A percentile compares a stretch with the other conserved stretches of the same genome.
These are phyloP conservation scores for Brachionus calyciflorus DNA, from an alignment of 1,140 invertebrate species.

Conservation along the genomic window DNA sequence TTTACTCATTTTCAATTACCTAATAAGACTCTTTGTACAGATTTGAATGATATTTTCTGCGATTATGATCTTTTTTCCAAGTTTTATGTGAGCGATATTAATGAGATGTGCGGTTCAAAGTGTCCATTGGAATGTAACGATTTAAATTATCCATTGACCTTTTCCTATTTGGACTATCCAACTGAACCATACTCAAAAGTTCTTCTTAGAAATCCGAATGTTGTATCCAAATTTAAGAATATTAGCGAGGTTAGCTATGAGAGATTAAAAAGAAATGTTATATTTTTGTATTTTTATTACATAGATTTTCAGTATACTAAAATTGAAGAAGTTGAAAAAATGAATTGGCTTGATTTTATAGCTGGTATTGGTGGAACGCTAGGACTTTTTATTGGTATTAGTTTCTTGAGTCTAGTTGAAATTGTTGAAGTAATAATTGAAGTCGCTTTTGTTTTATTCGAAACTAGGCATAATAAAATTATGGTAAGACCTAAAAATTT, in stretches of 20 bases:
- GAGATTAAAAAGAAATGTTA: not conserved
- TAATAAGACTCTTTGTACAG: not conserved
- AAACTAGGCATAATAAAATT: not conserved
- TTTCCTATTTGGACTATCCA: conserved; percentile 8
- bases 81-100: no score
- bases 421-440: not conserved
- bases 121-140: conserved; percentile 32
- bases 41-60: not conserved
- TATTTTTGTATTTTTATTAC: conserved; percentile 17
- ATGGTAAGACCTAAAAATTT: not conserved
- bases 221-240: not conserved
- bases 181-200: conserved; percentile 3
- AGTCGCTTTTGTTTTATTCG: not conserved
- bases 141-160: not conserved
- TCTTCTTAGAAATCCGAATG: not conserved
- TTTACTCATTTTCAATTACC: not conserved
- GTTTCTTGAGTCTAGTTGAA: conserved; percentile 31
- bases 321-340: conserved; percentile 42
- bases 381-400: conserved; percentile 37
- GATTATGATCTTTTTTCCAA: no score
- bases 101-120: not conserved
- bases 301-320: conserved; percentile 20
- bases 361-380: conserved; percentile 31
- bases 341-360: not conserved
- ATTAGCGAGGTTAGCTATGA: not conserved